These are phyloP conservation scores for Alfaro cultratus DNA, from an alignment of 2,797 vertebrate species.

Conservation along the genomic window DNA sequence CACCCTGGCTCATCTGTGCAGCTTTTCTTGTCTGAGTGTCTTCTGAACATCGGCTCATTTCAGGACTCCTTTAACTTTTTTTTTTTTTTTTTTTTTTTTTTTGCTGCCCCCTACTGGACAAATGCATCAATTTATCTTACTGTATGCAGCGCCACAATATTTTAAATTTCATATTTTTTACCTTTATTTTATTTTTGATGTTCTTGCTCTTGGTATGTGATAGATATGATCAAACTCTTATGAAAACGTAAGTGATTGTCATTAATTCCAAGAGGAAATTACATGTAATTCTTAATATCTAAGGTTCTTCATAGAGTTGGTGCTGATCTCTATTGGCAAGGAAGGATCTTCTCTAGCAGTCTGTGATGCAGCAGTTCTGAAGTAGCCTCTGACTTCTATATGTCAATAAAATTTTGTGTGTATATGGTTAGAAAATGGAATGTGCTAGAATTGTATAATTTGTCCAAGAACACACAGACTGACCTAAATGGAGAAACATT, in stretches of 20 bases:
- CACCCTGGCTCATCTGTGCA: slow-evolving; percentile 54
- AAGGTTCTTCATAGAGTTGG: background rate
- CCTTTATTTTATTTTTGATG: background rate
- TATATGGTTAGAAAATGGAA: background rate
- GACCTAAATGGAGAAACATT: background rate
- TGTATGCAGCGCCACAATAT: background rate
- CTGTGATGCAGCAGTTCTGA: too few species aligned
- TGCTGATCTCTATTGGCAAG: background rate
- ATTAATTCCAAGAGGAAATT: background rate
- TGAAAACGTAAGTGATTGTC: background rate
- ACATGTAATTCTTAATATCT: background rate
- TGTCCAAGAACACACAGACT: background rate
- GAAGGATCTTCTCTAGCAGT: too few species aligned
- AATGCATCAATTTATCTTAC: background rate
- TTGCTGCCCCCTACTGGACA: slow-evolving; percentile 3
- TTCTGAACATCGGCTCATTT: background rate
- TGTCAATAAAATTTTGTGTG: background rate
- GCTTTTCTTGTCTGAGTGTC: background rate
- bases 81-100: background rate
- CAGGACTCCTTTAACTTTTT: background rate
- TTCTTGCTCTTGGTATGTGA: background rate
- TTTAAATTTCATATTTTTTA: background rate
- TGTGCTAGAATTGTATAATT: background rate
- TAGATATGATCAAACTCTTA: background rate
- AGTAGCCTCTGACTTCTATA: too few species aligned